phyloP scores from a whole-genome alignment of 2,113 vertebrate species.

The Otocyon megalotis region DNA sequence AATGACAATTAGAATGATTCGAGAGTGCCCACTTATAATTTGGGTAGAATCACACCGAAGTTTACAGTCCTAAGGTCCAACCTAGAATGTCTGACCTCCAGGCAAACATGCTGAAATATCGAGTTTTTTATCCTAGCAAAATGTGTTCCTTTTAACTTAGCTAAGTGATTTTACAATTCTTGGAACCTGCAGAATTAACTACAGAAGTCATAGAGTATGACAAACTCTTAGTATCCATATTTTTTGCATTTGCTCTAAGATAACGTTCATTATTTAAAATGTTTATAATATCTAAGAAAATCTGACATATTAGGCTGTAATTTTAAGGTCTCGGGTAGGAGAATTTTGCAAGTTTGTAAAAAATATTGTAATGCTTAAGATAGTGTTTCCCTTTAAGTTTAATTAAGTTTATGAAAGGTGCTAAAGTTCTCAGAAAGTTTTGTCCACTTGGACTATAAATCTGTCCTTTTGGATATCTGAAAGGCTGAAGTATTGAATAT shows the following conservation, averaged over 20 bases:
- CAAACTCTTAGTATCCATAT: background rate
- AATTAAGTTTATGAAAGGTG: background rate
- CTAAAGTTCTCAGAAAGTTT: background rate
- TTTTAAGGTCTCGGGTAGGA: background rate
- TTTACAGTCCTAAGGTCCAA: background rate
- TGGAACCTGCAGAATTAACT: slow-evolving; percentile 39
- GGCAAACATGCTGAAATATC: background rate
- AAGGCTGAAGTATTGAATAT: background rate
- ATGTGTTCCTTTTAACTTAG: background rate
- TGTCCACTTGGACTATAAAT: background rate
- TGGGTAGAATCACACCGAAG: background rate
- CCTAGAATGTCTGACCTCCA: background rate
- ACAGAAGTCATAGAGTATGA: background rate
- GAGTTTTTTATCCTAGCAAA: background rate
- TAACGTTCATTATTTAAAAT: slow-evolving; percentile 3
- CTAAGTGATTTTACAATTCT: slow-evolving; percentile 20
- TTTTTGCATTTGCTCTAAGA: slow-evolving; percentile 25
- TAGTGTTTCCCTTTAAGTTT: background rate
- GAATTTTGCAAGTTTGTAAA: background rate
- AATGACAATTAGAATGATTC: background rate
- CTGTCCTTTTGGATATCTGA: background rate
- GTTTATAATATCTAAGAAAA: background rate
- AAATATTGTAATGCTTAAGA: background rate
- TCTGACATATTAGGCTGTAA: background rate
- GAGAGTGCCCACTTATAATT: background rate